Evolutionary conservation across 2,888 invertebrate genomes (phyloP).

Genomic region (Pterobdella sp.): DNA sequence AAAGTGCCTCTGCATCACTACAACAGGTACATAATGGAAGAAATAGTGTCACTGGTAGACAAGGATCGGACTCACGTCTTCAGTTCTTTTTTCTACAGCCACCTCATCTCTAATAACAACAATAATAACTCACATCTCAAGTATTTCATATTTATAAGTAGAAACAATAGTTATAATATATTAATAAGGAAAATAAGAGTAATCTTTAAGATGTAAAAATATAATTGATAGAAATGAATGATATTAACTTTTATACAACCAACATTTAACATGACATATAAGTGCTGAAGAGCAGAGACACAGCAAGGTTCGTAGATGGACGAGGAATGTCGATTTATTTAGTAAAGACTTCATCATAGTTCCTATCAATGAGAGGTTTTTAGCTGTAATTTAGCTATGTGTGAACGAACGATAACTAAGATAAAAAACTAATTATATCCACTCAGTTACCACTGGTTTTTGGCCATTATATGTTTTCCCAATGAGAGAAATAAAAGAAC

Average conservation of each 20-base stretch:
- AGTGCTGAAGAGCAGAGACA: conserved; percentile 62
- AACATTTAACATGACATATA: not conserved
- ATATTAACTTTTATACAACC: too few species aligned
- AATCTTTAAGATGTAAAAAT: not conserved
- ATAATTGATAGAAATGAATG: not conserved
- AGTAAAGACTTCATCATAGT: conserved; percentile 90
- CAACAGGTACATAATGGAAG: conserved; percentile 63
- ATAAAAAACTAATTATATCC: not conserved
- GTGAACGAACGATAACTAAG: not conserved
- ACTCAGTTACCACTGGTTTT: conserved; percentile 81
- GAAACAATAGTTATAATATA: not conserved
- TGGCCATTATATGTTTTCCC: conserved; percentile 91
- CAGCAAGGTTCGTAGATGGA: conserved; percentile 86
- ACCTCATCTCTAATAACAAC: conserved; percentile 59
- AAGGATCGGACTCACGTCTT: conserved; percentile 81
- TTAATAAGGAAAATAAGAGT: not conserved
- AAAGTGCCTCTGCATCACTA: not conserved
- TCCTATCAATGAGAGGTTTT: conserved; percentile 87
- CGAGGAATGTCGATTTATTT: conserved; percentile 89
- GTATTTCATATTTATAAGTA: not conserved
- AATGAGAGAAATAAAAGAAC: conserved; percentile 18
- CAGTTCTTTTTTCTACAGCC: conserved; percentile 90
- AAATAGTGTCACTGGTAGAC: conserved; percentile 64
- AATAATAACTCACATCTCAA: not conserved
- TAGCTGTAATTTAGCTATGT: not conserved